Percentiles rank a stretch among this genome's conserved stretches.
phyloP scores from a whole-genome alignment of 2,888 invertebrate species.

The Melinaea marsaeus region DNA sequence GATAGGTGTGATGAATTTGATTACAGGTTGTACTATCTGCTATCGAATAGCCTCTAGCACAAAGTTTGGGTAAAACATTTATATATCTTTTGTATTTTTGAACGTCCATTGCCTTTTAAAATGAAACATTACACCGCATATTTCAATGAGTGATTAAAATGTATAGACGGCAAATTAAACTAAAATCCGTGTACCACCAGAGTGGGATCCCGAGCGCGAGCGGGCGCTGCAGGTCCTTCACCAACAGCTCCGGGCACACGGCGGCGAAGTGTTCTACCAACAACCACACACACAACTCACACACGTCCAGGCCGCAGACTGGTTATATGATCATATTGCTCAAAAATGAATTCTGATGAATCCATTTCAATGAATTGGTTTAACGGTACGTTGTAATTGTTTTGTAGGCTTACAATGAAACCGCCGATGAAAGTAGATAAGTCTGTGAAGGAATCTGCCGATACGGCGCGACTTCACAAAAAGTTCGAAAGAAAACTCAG shows the following conservation, averaged over 20 bases:
- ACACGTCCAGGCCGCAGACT: conserved; percentile 48
- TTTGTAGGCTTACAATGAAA: conserved; percentile 37
- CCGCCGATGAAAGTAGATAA: conserved; percentile 51
- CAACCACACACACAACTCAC: conserved; percentile 53
- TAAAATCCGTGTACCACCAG: conserved; percentile 19
- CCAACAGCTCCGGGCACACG: conserved; percentile 44
- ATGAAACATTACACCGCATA: too few species aligned
- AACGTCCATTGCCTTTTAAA: too few species aligned
- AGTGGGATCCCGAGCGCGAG: conserved; percentile 44
- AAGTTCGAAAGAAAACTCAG: conserved; percentile 62
- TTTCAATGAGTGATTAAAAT: too few species aligned
- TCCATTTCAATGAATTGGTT: not conserved
- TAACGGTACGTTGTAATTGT: not conserved
- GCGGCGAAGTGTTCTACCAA: conserved; percentile 50
- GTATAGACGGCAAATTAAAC: not conserved
- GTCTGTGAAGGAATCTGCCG: conserved; percentile 53
- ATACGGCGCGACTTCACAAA: conserved; percentile 58
- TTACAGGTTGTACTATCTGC: too few species aligned
- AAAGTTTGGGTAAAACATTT: too few species aligned
- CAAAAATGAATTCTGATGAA: too few species aligned
- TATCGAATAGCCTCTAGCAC: too few species aligned
- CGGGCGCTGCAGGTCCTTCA: conserved; percentile 48
- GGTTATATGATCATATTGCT: conserved; percentile 37
- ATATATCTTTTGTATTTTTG: too few species aligned
- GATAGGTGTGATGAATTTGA: too few species aligned